Base-by-base conservation (phyloP, 2,797 vertebrate species). In the Oophaga sylvatica region DNA sequence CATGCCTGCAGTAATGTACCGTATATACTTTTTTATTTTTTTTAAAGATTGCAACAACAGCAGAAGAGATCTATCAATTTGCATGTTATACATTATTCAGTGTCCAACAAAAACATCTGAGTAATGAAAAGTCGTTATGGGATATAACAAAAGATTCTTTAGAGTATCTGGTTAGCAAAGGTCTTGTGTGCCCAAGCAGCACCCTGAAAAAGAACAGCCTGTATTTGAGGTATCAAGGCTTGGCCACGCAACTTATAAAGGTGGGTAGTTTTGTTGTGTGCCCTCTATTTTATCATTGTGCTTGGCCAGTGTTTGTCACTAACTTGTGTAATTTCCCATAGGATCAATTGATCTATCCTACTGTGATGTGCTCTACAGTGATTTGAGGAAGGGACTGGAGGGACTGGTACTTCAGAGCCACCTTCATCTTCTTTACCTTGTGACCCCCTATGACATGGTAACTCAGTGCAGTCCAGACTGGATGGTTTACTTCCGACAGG, bases 401-500 rank as follows among this genome's bases (percentile, higher is more conserved):
- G 96, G 95, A 45, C 95, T 99, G 79, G 90, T 98, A 86, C 97
- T 99, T 1, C 95, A 96, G 91, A 99, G 95, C 86, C 94, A 92
- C 90, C 95, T 99, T 85, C 98, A 99, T 91, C 95, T 99, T 77
- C 90, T 98, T 0, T 99, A 98, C 92, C 94, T 99, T 91, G 94
- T 97, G 81, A 99, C 97, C 1, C 98, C 98, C 0, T 99, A 99
- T 80, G 97, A 98, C 63, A 85, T 98, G 93, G 89, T 94, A 73
- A 91, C 91, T 7, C 96, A 95, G 83, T 96, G 95, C 90, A 95
- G 91, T 35, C 98, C 98, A 5, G 95, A 99, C 31, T 99, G 98
- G 98, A 98, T 97, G 96, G 90, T 96, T 59, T 99, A 95, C 91
- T 95, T 97, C 91, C 95, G 94, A 90, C 97, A 98, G 97, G 98